Percentiles rank a stretch among this genome's conserved stretches.
Evolutionary conservation across 1,140 invertebrate species (phyloP).

Genomic region (Tetraneura akinire): DNA sequence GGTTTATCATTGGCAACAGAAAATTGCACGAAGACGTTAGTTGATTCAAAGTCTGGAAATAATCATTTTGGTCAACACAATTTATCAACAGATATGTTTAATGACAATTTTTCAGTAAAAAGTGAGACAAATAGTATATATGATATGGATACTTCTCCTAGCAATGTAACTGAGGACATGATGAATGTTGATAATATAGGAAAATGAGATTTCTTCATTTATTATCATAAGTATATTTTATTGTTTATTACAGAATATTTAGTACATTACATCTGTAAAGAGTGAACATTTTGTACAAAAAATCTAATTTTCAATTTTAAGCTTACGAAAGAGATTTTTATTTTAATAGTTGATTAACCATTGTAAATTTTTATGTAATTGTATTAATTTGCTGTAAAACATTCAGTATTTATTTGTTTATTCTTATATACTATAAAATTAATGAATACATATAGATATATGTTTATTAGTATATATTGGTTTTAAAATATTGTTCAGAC

Average conservation of each 20-base stretch:
- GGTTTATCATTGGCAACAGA: neutral
- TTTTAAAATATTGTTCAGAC: slow-evolving; percentile 39
- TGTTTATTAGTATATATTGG: neutral
- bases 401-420: neutral
- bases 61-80: slow-evolving; percentile 18
- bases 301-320: neutral
- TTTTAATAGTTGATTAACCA: neutral
- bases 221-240: neutral
- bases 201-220: slow-evolving; percentile 26
- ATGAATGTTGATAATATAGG: slow-evolving; percentile 66
- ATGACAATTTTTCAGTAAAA: slow-evolving; percentile 59
- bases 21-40: neutral
- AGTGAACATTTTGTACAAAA: slow-evolving; percentile 32
- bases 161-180: slow-evolving; percentile 69
- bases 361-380: neutral
- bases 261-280: slow-evolving; percentile 19
- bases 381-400: too few relatives aligned
- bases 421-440: neutral
- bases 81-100: slow-evolving; percentile 17
- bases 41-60: neutral
- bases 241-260: slow-evolving; percentile 4
- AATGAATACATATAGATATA: slow-evolving; percentile 8
- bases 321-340: slow-evolving; percentile 7
- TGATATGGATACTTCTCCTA: slow-evolving; percentile 76
- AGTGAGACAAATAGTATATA: slow-evolving; percentile 78